Evolutionary conservation across 2,888 invertebrate species (phyloP), one percentile per base, ranked within the genome.

Genomic region (Melieria picta): DNA sequence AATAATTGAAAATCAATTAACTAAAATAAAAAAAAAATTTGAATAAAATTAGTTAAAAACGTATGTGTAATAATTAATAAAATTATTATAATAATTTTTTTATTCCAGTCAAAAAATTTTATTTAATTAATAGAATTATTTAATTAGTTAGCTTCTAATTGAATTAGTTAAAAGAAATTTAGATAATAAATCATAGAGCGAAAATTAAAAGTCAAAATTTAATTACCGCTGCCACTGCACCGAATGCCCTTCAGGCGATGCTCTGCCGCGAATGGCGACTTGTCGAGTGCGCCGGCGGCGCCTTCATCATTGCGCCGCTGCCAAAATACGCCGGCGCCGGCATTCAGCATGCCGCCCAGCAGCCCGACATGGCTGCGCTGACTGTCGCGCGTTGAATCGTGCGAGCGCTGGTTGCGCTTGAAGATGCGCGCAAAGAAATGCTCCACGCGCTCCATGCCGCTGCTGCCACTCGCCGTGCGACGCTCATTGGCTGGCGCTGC

Each of bases 241-340:
- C 84, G 83, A 73, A 86, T 86, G 64, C 86, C 86, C 73, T 86
- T 87, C 7, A 87, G 76, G 5, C 86, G 81, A 76, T 86, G 86
- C 66, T 85, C 81, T 4, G 79, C 77, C 45, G 74, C 77, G 68
- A 86, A 84, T 0, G 80, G 80, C 10, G 81, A 76, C 48, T 78
- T 76, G 7, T 71, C 69, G 11, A 72, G 69, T 13, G 63, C 16
- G 30, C 58, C 50, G 5, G 46, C 42, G 11, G 71, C 71, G 5
- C 56, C 69, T 9, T 62, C 10, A 61, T 79, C 76, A 56, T 80
- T 78, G 11, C 79, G 74, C 45, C 84, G 77, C 45, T 75, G 80
- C 83, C 85, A 83, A 62, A 86, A 80, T 10, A 80, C 80, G 10
- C 77, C 76, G n/a, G 77, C 75, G 9, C 73, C 75, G 46, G 74